Evolutionary conservation across 35 echinoderm and acorn worm genomes (phyloP).

Genomic region (Patiria miniata): DNA sequence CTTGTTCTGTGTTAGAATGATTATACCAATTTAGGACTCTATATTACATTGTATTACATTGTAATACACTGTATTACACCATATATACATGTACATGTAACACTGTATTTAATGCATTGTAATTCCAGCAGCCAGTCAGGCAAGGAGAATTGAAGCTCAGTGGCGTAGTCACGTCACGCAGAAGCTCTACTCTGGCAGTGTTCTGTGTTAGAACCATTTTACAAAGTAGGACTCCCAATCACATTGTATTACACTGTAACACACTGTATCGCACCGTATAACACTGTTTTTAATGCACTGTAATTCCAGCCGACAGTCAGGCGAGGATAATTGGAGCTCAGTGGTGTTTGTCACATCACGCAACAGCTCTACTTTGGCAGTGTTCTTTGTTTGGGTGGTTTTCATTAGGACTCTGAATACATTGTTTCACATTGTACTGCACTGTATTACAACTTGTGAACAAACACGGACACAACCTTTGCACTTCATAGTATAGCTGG

Average conservation of each 20-base stretch:
- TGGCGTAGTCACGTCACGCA: constrained; percentile 76
- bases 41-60: no score
- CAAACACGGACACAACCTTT: no score
- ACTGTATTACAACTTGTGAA: no score
- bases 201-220: background rate
- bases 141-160: constrained; percentile 86
- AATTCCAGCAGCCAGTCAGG: constrained; percentile 86
- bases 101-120: no score
- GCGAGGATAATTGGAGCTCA: constrained; percentile 85
- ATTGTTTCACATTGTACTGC: no score
- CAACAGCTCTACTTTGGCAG: constrained; percentile 68
- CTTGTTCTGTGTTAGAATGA: constrained; percentile 11
- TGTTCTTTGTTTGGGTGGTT: background rate
- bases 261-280: no score
- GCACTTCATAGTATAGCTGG: constrained; percentile 87
- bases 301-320: constrained; percentile 89
- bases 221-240: background rate
- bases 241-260: no score
- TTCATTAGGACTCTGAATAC: background rate
- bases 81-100: no score
- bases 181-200: constrained; percentile 64
- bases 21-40: no score
- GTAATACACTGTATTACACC: no score
- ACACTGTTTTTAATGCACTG: no score
- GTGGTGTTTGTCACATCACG: constrained; percentile 75